phyloP scores from a whole-genome alignment of 2,113 vertebrate genomes.

The Ceyx melanurus region DNA sequence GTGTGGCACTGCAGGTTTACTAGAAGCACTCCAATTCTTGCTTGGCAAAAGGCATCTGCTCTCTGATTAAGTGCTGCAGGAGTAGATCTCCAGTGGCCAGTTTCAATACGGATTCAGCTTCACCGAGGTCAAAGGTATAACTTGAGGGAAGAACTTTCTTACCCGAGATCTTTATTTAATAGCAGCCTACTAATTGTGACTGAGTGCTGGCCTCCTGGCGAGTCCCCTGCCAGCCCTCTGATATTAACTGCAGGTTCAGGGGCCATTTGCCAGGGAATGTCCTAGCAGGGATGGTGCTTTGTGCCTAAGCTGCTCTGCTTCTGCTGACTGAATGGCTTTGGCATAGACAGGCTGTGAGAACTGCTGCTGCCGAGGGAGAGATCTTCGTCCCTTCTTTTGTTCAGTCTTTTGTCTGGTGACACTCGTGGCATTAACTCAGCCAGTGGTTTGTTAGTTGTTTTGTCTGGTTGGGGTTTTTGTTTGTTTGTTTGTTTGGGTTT shows the following conservation, averaged over 20 bases:
- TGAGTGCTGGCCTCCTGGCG: background rate
- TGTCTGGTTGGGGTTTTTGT: too few species aligned
- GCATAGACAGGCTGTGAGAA: background rate
- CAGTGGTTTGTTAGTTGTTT: too few species aligned
- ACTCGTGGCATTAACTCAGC: background rate
- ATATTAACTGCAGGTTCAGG: background rate
- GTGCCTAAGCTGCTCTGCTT: background rate
- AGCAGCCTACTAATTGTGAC: slow-evolving; percentile 27
- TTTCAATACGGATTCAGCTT: slow-evolving; percentile 51
- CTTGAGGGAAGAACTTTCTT: slow-evolving; percentile 21
- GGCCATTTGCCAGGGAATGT: background rate
- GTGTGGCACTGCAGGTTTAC: background rate
- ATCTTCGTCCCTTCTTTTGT: background rate
- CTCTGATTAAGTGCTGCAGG: slow-evolving; percentile 40
- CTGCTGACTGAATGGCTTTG: background rate
- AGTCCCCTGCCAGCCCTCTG: background rate
- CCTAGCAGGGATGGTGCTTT: background rate
- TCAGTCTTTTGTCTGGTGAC: slow-evolving; percentile 1
- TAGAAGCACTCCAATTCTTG: background rate
- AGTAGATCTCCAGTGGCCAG: slow-evolving; percentile 22
- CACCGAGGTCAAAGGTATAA: slow-evolving; percentile 23
- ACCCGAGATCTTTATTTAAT: slow-evolving; percentile 50
- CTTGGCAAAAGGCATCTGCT: slow-evolving; percentile 32
- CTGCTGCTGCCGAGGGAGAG: background rate
- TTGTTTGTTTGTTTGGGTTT: too few species aligned